phyloP scores from a whole-genome alignment of 2,113 vertebrate genomes.

The Hiodon alosoides region DNA sequence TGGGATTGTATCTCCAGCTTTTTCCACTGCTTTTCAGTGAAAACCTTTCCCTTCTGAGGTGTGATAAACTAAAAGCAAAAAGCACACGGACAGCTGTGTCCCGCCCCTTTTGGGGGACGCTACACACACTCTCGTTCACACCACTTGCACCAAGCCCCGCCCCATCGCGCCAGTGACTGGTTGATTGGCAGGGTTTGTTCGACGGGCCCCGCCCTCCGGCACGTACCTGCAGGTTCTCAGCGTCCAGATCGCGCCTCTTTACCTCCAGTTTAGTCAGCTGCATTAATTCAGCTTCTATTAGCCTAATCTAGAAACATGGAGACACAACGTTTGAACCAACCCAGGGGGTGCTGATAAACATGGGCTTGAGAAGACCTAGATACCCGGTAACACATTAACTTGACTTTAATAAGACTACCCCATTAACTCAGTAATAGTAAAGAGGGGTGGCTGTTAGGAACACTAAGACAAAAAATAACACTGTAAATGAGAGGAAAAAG shows the following conservation, averaged over 20 bases:
- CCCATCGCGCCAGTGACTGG: background rate
- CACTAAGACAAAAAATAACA: too few relatives aligned
- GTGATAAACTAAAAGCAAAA: too few relatives aligned
- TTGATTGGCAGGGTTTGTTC: background rate
- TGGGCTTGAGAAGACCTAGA: background rate
- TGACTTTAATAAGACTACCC: too few relatives aligned
- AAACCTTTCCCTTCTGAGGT: too few relatives aligned
- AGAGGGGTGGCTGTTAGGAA: too few relatives aligned
- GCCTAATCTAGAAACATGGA: constrained; percentile 92
- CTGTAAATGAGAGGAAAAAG: too few relatives aligned
- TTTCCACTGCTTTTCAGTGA: too few relatives aligned
- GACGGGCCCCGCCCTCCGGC: constrained; percentile 14
- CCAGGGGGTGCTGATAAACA: constrained; percentile 11
- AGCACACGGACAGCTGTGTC: background rate
- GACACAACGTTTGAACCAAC: constrained; percentile 52
- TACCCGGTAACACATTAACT: too few relatives aligned
- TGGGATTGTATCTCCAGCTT: too few relatives aligned
- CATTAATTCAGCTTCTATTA: constrained; percentile 96
- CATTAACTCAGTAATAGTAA: too few relatives aligned
- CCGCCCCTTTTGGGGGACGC: background rate
- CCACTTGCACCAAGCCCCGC: background rate
- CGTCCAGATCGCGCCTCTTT: constrained; percentile 88
- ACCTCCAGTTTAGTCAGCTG: constrained; percentile 97
- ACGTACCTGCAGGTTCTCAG: constrained; percentile 93
- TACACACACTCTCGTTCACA: constrained; percentile 1